These are phyloP conservation scores for Cepphus grylle DNA, from an alignment of 2,113 vertebrate species.

Conservation along the genomic window DNA sequence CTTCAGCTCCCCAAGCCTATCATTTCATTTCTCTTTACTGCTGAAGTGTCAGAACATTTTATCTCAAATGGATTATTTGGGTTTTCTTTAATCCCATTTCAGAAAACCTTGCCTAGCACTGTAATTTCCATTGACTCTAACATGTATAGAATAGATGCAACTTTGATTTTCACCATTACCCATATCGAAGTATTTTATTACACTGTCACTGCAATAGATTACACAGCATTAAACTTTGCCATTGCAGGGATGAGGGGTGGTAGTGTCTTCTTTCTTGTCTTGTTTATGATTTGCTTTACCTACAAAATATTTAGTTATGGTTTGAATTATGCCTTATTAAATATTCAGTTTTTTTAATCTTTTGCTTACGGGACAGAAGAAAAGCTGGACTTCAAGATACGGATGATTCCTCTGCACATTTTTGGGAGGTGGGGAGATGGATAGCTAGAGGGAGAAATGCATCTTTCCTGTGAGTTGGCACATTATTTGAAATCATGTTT, in stretches of 20 bases:
- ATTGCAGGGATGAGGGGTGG: neutral
- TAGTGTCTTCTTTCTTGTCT: neutral
- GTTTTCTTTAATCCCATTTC: conserved; percentile 67
- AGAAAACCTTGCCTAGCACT: conserved; percentile 13
- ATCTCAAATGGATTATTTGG: conserved; percentile 62
- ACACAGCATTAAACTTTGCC: neutral
- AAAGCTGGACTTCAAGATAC: conserved; percentile 41
- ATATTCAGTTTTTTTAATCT: conserved; percentile 31
- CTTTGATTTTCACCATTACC: conserved; percentile 47
- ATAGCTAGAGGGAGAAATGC: conserved; percentile 11
- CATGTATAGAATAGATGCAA: conserved; percentile 10
- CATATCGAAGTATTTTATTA: conserved; percentile 41
- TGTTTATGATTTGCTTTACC: conserved; percentile 12
- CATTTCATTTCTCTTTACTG: conserved; percentile 35
- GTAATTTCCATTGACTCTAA: conserved; percentile 25
- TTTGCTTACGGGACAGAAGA: conserved; percentile 15
- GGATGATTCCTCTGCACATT: conserved; percentile 10
- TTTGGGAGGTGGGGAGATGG: neutral
- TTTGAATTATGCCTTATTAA: conserved; percentile 32
- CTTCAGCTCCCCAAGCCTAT: conserved; percentile 8
- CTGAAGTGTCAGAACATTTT: conserved; percentile 43
- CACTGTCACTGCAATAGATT: conserved; percentile 3
- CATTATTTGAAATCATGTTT: conserved; percentile 76
- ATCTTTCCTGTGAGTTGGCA: conserved; percentile 48
- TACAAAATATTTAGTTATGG: conserved; percentile 48